Evolutionary conservation across 2,888 invertebrate genomes (phyloP).

Genomic region (Leptogaster cylindrica): DNA sequence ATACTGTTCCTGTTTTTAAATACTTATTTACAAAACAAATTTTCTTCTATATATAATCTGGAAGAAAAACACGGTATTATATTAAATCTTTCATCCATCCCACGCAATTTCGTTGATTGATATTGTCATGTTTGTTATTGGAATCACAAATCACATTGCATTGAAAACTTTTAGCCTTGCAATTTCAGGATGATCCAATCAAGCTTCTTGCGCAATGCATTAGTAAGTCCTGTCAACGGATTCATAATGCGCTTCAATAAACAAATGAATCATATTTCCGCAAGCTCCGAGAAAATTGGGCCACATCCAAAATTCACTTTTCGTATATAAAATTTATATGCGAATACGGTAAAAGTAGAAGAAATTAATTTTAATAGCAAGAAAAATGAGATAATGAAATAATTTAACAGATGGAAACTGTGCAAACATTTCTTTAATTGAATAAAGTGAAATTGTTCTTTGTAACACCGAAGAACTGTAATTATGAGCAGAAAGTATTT

Average conservation of each 20-base stretch:
- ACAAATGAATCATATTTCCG: conserved; percentile 19
- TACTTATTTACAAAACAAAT: no score
- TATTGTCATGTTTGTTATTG: no score
- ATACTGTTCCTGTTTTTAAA: no score
- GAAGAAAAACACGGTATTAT: no score
- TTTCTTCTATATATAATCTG: no score
- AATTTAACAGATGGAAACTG: background rate
- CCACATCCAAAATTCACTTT: conserved; percentile 7
- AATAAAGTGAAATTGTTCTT: conserved; percentile 9
- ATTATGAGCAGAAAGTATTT: conserved; percentile 14
- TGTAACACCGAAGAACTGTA: background rate
- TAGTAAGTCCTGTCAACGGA: conserved; percentile 6
- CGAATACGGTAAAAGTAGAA: background rate
- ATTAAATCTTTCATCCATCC: no score
- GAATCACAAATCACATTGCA: no score
- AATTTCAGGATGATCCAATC: conserved; percentile 21
- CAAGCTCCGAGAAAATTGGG: conserved; percentile 12
- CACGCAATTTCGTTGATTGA: no score
- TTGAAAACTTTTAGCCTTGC: background rate
- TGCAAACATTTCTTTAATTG: background rate
- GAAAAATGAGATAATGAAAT: background rate
- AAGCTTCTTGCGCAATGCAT: background rate
- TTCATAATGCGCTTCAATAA: background rate
- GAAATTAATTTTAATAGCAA: background rate
- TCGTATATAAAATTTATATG: background rate